Conservation (phyloP, 2,113 vertebrate species). For the Pholis gunnellus region DNA sequence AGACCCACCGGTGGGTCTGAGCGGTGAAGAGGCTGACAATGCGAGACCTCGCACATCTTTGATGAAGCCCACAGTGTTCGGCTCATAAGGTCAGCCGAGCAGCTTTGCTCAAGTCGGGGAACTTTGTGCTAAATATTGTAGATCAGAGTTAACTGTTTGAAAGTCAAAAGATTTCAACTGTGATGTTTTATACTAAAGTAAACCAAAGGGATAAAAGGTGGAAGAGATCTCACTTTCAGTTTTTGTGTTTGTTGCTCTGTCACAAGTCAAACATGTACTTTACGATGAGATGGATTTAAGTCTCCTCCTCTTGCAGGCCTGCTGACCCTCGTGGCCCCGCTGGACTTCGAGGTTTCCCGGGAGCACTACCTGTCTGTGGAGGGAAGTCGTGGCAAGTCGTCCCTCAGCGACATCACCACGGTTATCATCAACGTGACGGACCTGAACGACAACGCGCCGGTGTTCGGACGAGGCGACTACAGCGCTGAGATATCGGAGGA, state of each 20-base stretch:
- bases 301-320: constrained; percentile 60
- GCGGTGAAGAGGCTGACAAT: neutral
- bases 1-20: neutral
- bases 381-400: constrained; percentile 87
- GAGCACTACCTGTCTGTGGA: constrained; percentile 93
- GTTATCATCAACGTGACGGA: constrained; percentile 93
- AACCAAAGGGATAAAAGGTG: neutral
- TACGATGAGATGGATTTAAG: neutral
- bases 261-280: neutral
- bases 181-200: neutral
- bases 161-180: neutral
- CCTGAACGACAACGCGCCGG: constrained; percentile 91
- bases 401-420: constrained; percentile 89
- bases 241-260: neutral
- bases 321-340: constrained; percentile 84
- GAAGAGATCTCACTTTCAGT: neutral
- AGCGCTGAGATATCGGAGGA: constrained; percentile 86
- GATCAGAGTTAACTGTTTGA: neutral
- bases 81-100: neutral
- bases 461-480: constrained; percentile 87
- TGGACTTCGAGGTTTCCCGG: constrained; percentile 91
- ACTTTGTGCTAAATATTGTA: neutral
- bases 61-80: neutral
- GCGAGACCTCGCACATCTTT: neutral
- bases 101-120: neutral